Conservation (phyloP, 2,797 vertebrate genomes). For the Pangasius djambal region DNA sequence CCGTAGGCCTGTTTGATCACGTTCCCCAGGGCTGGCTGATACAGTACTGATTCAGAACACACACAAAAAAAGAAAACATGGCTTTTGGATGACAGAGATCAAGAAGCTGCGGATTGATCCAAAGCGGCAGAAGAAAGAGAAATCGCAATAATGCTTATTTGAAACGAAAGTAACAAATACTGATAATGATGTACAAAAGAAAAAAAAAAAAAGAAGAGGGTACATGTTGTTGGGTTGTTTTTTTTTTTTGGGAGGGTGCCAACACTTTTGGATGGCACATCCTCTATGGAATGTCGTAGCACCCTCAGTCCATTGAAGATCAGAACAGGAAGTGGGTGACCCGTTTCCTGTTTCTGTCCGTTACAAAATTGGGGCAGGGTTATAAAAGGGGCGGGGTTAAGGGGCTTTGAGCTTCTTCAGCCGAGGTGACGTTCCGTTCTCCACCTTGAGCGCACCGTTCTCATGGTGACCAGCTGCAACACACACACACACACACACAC, state of each 20-base stretch:
- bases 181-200: slow-evolving; percentile 45
- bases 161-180: slow-evolving; percentile 36
- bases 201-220: neutral
- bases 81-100: slow-evolving; percentile 25
- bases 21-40: slow-evolving; percentile 22
- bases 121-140: neutral
- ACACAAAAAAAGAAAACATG: slow-evolving; percentile 42
- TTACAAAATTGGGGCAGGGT: slow-evolving; percentile 50
- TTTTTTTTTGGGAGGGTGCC: slow-evolving; percentile 6
- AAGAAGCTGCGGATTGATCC: slow-evolving; percentile 12
- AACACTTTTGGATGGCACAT: slow-evolving; percentile 26
- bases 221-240: neutral
- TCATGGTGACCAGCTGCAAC: slow-evolving; percentile 84
- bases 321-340: slow-evolving; percentile 54
- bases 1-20: slow-evolving; percentile 52
- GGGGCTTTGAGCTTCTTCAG: slow-evolving; percentile 94
- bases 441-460: slow-evolving; percentile 90
- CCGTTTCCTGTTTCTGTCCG: slow-evolving; percentile 60
- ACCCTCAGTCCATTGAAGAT: slow-evolving; percentile 52
- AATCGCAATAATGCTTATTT: neutral
- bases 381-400: slow-evolving; percentile 73
- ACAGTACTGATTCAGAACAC: slow-evolving; percentile 51
- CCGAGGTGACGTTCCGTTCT: slow-evolving; percentile 91
- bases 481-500: slow-evolving; percentile 4
- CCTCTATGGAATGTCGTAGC: slow-evolving; percentile 36